Evolutionary conservation across 2,797 vertebrate species (phyloP).

Genomic region (Telmatherina bonti): DNA sequence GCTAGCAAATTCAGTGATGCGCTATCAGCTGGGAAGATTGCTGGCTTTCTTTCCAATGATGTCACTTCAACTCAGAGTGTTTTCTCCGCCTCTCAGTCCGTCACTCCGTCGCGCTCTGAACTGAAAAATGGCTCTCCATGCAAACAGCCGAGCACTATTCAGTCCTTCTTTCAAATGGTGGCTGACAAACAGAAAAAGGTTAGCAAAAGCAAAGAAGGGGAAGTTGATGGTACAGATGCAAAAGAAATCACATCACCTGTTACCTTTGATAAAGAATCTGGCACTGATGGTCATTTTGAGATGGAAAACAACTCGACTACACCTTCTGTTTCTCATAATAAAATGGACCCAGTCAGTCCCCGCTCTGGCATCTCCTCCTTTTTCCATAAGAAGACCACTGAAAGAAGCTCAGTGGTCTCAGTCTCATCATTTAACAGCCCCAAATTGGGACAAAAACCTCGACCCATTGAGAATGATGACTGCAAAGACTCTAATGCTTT

Average conservation of each 20-base stretch:
- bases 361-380: slow-evolving; percentile 71
- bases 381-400: slow-evolving; percentile 74
- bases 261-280: slow-evolving; percentile 9
- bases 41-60: slow-evolving; percentile 86
- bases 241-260: neutral
- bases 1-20: slow-evolving; percentile 89
- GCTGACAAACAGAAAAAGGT: slow-evolving; percentile 79
- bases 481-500: slow-evolving; percentile 8
- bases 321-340: slow-evolving; percentile 21
- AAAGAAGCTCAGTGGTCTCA: slow-evolving; percentile 45
- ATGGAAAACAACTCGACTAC: neutral
- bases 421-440: neutral
- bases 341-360: slow-evolving; percentile 14
- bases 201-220: slow-evolving; percentile 12
- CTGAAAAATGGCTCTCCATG: slow-evolving; percentile 58
- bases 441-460: slow-evolving; percentile 7
- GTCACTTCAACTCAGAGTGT: slow-evolving; percentile 67
- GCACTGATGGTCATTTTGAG: slow-evolving; percentile 16
- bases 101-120: slow-evolving; percentile 21
- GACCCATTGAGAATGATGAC: neutral
- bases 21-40: slow-evolving; percentile 83
- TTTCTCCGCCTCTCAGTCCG: slow-evolving; percentile 24
- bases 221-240: slow-evolving; percentile 3
- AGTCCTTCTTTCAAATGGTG: slow-evolving; percentile 89
- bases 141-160: slow-evolving; percentile 84